These are phyloP conservation scores for Chorisops tibialis DNA, from an alignment of 2,888 invertebrate species.

Conservation along the genomic window DNA sequence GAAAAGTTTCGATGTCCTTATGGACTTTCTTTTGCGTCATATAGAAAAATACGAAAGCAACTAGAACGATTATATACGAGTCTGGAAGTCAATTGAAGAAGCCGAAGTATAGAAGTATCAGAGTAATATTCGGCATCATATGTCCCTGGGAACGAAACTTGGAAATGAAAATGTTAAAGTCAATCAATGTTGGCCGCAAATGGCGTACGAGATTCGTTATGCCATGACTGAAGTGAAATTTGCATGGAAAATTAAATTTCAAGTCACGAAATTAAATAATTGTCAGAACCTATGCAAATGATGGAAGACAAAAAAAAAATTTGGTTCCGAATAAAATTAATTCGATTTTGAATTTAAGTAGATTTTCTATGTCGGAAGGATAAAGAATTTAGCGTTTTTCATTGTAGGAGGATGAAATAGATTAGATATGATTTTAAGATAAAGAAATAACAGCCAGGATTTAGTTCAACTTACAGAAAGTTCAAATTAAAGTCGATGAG, in stretches of 20 bases:
- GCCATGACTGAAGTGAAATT: slow-evolving; percentile 19
- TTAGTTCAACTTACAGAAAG: no score
- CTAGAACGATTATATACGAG: background rate
- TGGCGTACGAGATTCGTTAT: background rate
- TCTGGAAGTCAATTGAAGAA: background rate
- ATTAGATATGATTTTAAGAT: no score
- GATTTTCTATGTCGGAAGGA: no score
- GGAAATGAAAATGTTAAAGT: slow-evolving; percentile 21
- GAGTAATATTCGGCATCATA: slow-evolving; percentile 11
- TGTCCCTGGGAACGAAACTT: slow-evolving; percentile 20
- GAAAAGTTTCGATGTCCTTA: slow-evolving; percentile 12
- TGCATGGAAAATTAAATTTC: slow-evolving; percentile 22
- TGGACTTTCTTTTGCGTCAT: background rate
- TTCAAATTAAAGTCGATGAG: no score
- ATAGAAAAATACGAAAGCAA: background rate
- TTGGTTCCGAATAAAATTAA: no score
- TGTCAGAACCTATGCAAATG: slow-evolving; percentile 12
- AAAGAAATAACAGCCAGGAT: no score
- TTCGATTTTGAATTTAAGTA: no score
- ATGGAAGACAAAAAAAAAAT: background rate
- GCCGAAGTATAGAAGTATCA: background rate
- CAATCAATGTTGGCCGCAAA: slow-evolving; percentile 23
- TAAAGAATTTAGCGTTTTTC: no score
- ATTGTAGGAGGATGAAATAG: no score
- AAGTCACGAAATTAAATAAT: slow-evolving; percentile 21